Percentiles rank a stretch among this genome's conserved stretches.
These are phyloP conservation scores for Edolisoma coerulescens DNA, from an alignment of 2,113 vertebrate genomes.

Conservation along the genomic window DNA sequence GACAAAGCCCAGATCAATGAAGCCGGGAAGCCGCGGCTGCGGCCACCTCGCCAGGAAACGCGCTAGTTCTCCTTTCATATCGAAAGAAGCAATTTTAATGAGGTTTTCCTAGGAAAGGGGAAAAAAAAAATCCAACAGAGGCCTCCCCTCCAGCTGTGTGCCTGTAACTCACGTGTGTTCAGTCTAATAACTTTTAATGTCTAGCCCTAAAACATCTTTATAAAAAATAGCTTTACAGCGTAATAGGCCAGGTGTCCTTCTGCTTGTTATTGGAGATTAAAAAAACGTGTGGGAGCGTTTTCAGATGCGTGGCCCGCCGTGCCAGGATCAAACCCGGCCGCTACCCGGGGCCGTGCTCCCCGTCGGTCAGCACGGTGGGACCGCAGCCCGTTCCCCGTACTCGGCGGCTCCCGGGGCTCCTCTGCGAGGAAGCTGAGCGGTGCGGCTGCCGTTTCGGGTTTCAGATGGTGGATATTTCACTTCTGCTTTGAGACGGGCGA, in stretches of 20 bases:
- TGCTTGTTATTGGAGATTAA: constrained; percentile 71
- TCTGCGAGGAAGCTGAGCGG: constrained; percentile 53
- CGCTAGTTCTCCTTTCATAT: constrained; percentile 38
- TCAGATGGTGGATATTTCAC: constrained; percentile 75
- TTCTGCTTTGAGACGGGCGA: constrained; percentile 71
- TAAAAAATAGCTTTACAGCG: constrained; percentile 77
- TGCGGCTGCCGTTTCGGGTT: constrained; percentile 68
- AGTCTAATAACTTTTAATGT: constrained; percentile 81
- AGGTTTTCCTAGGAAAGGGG: constrained; percentile 35
- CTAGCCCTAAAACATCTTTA: constrained; percentile 79
- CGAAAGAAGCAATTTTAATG: constrained; percentile 51
- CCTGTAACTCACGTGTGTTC: constrained; percentile 73
- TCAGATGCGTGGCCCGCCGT: constrained; percentile 26
- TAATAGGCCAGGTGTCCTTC: constrained; percentile 77
- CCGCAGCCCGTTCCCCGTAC: background rate
- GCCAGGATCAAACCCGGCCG: background rate
- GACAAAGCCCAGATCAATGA: background rate
- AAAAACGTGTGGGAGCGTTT: constrained; percentile 69
- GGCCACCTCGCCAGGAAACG: background rate
- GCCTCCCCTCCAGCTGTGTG: constrained; percentile 67
- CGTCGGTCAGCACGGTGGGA: background rate
- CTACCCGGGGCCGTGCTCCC: background rate
- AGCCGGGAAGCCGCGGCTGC: background rate
- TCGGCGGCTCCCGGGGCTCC: background rate
- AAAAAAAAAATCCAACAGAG: background rate